A percentile compares a stretch with the other conserved stretches of the same genome.
Conservation (phyloP, 2,797 vertebrate species). For the Coregonus ussuriensis region DNA sequence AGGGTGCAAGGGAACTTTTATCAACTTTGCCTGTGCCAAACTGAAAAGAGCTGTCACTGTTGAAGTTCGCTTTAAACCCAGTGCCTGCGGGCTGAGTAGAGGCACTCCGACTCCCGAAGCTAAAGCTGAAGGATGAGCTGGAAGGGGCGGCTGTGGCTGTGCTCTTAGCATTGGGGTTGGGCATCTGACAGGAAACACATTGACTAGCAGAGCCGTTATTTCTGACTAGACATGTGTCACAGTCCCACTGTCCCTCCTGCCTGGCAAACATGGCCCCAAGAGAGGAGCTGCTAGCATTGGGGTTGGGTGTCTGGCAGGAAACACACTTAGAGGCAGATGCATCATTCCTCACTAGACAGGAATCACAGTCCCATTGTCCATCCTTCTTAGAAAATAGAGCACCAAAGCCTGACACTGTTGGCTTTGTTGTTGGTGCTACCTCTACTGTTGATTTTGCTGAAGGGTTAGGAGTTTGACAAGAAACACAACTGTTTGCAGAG, state of each 20-base stretch:
- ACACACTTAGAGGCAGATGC: constrained; percentile 57
- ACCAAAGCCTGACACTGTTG: constrained; percentile 48
- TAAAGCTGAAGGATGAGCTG: constrained; percentile 69
- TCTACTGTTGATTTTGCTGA: constrained; percentile 50
- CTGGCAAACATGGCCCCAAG: constrained; percentile 58
- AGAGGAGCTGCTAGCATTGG: constrained; percentile 9
- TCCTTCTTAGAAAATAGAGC: constrained; percentile 78
- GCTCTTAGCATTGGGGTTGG: constrained; percentile 77
- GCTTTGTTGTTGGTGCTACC: constrained; percentile 19
- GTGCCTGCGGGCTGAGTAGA: constrained; percentile 72
- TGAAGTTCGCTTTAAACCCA: constrained; percentile 79
- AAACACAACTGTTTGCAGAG: constrained; percentile 70
- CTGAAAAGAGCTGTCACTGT: constrained; percentile 76
- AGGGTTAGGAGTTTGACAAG: constrained; percentile 76
- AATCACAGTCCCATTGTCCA: constrained; percentile 87
- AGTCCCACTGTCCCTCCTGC: constrained; percentile 77
- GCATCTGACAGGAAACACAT: constrained; percentile 80
- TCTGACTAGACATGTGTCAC: constrained; percentile 71
- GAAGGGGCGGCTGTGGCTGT: constrained; percentile 47
- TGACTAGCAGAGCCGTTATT: constrained; percentile 74
- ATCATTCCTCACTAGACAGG: constrained; percentile 82
- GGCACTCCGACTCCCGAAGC: constrained; percentile 59
- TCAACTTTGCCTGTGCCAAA: constrained; percentile 81
- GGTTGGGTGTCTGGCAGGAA: constrained; percentile 62
- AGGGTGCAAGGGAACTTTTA: constrained; percentile 68